A percentile compares a stretch with the other conserved stretches of the same genome.
These are phyloP conservation scores for Syrrhaptes paradoxus DNA, from an alignment of 2,113 vertebrate genomes.

Conservation along the genomic window DNA sequence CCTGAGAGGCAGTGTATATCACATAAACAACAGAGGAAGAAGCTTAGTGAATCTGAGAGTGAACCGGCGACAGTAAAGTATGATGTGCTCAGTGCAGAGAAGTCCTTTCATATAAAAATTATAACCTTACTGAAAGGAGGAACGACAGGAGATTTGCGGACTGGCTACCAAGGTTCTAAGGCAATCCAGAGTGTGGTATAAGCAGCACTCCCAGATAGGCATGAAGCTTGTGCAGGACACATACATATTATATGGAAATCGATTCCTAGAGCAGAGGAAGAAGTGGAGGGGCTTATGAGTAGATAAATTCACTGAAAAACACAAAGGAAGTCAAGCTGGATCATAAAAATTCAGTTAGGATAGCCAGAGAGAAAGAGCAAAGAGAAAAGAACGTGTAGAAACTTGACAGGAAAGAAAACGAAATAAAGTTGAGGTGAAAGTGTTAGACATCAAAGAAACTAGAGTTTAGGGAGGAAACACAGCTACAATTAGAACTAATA, in stretches of 20 bases:
- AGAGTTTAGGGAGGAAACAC: neutral
- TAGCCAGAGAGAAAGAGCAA: neutral
- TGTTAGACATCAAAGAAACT: neutral
- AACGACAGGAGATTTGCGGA: neutral
- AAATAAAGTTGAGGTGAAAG: neutral
- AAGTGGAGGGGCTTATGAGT: neutral
- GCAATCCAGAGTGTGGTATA: neutral
- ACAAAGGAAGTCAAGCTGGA: neutral
- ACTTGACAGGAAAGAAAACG: neutral
- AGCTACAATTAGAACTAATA: neutral
- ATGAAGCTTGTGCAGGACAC: neutral
- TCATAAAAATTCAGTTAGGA: neutral
- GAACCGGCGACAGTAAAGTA: neutral
- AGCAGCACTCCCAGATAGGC: neutral
- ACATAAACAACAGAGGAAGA: neutral
- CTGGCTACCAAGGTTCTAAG: neutral
- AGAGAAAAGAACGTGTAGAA: neutral
- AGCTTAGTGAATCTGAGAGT: neutral
- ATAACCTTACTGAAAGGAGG: neutral
- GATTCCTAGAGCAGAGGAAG: conserved; percentile 45
- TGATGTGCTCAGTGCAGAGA: neutral
- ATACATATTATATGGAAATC: neutral
- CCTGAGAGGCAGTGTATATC: neutral
- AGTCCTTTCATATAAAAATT: neutral
- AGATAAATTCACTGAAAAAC: conserved; percentile 20